A percentile compares a stretch with the other conserved stretches of the same genome.
These are phyloP conservation scores for Cirrhinus mrigala DNA, from an alignment of 2,797 vertebrate species.

Conservation along the genomic window DNA sequence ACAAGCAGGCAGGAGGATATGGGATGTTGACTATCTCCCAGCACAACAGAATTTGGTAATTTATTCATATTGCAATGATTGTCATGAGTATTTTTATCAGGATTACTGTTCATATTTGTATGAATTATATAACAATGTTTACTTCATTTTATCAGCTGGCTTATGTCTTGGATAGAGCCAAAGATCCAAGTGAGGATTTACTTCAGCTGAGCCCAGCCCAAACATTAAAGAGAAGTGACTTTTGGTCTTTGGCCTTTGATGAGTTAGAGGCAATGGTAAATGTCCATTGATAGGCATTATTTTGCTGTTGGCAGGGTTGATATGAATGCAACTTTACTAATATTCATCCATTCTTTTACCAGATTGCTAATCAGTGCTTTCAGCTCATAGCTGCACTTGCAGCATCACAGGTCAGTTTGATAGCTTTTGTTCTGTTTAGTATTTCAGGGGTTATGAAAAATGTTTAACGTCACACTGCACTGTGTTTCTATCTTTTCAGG, in stretches of 20 bases:
- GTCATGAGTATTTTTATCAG: constrained; percentile 1
- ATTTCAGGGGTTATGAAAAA: not conserved
- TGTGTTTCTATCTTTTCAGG: constrained; percentile 28
- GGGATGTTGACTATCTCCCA: too few species aligned
- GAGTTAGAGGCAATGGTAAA: constrained; percentile 22
- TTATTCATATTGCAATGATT: constrained; percentile 10
- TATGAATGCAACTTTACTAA: not conserved
- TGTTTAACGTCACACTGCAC: constrained; percentile 8
- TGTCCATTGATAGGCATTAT: not conserved
- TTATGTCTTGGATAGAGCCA: constrained; percentile 31
- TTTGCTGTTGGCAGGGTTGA: not conserved
- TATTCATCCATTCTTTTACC: not conserved
- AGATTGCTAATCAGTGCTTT: constrained; percentile 29
- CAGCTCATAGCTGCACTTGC: constrained; percentile 19
- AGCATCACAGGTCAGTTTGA: constrained; percentile 29
- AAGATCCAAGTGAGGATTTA: constrained; percentile 22
- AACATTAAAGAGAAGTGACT: constrained; percentile 18
- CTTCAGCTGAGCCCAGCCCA: constrained; percentile 1
- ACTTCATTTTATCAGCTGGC: constrained; percentile 24
- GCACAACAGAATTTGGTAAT: too few species aligned
- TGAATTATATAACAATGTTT: not conserved
- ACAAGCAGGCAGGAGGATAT: too few species aligned
- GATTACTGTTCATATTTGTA: constrained; percentile 12
- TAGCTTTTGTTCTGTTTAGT: constrained; percentile 4
- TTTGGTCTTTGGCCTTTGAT: constrained; percentile 37